phyloP scores from a whole-genome alignment of 2,113 vertebrate species.

The Stictonetta naevosa region DNA sequence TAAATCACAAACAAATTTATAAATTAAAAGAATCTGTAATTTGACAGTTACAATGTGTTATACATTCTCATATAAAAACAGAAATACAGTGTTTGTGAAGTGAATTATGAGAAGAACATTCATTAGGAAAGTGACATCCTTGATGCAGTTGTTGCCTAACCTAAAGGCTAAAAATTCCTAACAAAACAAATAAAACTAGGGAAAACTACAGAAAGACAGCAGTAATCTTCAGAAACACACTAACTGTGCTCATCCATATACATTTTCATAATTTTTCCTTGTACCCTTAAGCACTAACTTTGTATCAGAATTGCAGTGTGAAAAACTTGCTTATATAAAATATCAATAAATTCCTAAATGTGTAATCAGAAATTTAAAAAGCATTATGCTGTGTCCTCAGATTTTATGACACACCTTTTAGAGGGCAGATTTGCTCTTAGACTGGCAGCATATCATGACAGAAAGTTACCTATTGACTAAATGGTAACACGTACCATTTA shows the following conservation, averaged over 20 bases:
- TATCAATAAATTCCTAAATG: background rate
- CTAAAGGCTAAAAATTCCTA: background rate
- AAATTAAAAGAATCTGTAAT: background rate
- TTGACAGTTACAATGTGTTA: background rate
- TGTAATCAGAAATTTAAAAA: background rate
- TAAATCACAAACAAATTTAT: background rate
- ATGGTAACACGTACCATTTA: background rate
- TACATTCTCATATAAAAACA: background rate
- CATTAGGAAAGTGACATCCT: background rate
- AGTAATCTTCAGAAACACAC: background rate
- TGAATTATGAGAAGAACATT: background rate
- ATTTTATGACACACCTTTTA: background rate
- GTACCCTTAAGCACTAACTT: background rate
- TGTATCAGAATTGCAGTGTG: background rate
- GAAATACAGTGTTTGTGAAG: background rate
- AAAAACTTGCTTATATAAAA: background rate
- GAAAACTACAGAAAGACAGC: background rate
- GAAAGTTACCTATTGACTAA: background rate
- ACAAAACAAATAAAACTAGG: background rate
- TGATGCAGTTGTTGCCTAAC: background rate
- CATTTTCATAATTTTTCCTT: background rate
- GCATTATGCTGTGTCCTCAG: background rate
- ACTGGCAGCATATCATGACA: fast-evolving
- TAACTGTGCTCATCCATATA: background rate
- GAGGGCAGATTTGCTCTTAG: background rate